Evolutionary conservation across 1,140 invertebrate genomes (phyloP).

Genomic region (Heliconius eleuchia): DNA sequence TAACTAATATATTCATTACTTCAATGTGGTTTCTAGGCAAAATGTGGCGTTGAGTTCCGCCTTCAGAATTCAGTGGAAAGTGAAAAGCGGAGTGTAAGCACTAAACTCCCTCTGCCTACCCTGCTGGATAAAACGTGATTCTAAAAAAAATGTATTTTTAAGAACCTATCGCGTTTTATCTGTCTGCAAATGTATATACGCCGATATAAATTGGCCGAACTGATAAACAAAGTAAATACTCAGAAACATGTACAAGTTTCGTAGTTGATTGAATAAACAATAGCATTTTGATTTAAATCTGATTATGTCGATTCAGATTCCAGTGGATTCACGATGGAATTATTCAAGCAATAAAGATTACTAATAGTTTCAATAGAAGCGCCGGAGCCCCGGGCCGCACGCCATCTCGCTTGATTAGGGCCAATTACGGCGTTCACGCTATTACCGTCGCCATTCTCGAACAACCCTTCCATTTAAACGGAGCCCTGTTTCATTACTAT

Average conservation of each 20-base stretch:
- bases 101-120: too few species aligned
- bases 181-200: not conserved
- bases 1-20: too few species aligned
- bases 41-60: too few species aligned
- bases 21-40: too few species aligned
- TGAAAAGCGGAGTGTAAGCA: too few species aligned
- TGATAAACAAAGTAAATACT: conserved; percentile 16
- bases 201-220: not conserved
- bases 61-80: too few species aligned
- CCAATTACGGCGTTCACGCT: conserved; percentile 69
- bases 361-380: conserved; percentile 58
- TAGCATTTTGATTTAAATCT: conserved; percentile 20
- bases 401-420: conserved; percentile 72
- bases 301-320: conserved; percentile 38
- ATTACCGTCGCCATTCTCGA: conserved; percentile 67
- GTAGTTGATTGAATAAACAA: conserved; percentile 20
- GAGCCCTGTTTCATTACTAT: conserved; percentile 57
- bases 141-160: not conserved
- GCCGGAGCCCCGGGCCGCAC: conserved; percentile 50
- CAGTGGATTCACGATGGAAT: conserved; percentile 43
- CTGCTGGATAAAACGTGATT: too few species aligned
- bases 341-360: conserved; percentile 48
- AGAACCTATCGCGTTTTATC: not conserved
- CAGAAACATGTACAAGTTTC: conserved; percentile 5
- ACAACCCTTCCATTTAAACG: conserved; percentile 62